These are phyloP conservation scores for Microcebus murinus DNA, from an alignment of 2,113 vertebrate species.

Conservation along the genomic window DNA sequence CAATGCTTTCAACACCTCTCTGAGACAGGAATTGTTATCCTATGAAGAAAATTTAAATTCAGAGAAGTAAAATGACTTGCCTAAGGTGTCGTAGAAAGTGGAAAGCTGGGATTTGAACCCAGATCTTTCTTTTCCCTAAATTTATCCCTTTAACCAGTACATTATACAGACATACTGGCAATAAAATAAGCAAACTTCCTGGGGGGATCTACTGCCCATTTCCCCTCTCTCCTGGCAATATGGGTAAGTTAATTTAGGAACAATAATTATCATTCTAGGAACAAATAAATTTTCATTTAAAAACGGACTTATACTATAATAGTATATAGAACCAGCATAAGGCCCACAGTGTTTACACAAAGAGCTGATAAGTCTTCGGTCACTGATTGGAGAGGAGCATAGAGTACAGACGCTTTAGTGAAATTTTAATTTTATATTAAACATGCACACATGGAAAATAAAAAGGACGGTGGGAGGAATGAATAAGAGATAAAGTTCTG, in stretches of 20 bases:
- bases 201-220: neutral
- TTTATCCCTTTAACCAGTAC: neutral
- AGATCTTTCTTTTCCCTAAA: neutral
- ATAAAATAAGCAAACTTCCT: neutral
- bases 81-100: neutral
- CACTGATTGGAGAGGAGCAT: neutral
- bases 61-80: neutral
- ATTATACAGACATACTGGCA: neutral
- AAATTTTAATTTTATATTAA: neutral
- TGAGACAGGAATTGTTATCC: neutral
- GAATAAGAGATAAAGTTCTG: neutral
- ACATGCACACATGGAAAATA: neutral
- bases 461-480: neutral
- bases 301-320: neutral
- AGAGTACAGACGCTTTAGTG: neutral
- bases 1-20: neutral
- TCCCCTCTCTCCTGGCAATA: neutral
- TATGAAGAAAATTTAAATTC: conserved; percentile 1
- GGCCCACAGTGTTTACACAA: neutral
- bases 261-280: neutral
- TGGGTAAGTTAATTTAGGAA: neutral
- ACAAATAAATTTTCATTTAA: neutral
- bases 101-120: neutral
- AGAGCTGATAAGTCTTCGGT: neutral
- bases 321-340: neutral